Evolutionary conservation across 2,888 invertebrate species (phyloP), one percentile per base, ranked within the genome.

Genomic region (Labia minor): DNA sequence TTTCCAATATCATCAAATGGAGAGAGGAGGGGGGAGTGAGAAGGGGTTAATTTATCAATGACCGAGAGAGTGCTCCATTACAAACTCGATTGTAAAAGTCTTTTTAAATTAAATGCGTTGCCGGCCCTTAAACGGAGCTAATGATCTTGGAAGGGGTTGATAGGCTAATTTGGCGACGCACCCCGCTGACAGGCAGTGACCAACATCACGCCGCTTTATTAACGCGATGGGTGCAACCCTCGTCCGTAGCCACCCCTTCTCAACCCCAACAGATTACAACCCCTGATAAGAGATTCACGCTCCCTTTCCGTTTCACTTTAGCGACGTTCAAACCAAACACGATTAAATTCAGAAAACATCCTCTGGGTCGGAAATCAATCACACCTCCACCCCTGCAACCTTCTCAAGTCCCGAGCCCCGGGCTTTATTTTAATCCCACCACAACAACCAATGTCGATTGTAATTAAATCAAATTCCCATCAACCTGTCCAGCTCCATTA

Each of bases 401-500:
- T 16, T 14, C 49, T 49, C 16, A 3, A 3, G 49, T 49, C 49
- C 14, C 49, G 14, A 49, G 16, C 16, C 49, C 49, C 49, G 16
- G 14, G 16, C 49, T 49, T 49, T 49, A 49, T 49, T 49, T 49
- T 49, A 49, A 49, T 49, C n/a, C 49, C 49, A 49, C 49, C 49
- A 14, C 16, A 11, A n/a, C 49, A 49, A 49, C 49, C 3, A 16
- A 49, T 26, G 26, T 26, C 49, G 14, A n/a, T 49, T 49, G 49
- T 49, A 49, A 49, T 49, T 49, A 49, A 49, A 49, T 49, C 49
- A n/a, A 49, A 8, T 16, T 16, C 16, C 49, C 14, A 49, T 49
- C 49, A 49, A 49, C 14, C 4, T 26, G 8, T 26, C 26, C 26
- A 26, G 26, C 26, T n/a, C n/a, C n/a, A n/a, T n/a, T n/a, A n/a